Evolutionary conservation across 2,113 vertebrate species (phyloP).

Genomic region (Sitta europaea): DNA sequence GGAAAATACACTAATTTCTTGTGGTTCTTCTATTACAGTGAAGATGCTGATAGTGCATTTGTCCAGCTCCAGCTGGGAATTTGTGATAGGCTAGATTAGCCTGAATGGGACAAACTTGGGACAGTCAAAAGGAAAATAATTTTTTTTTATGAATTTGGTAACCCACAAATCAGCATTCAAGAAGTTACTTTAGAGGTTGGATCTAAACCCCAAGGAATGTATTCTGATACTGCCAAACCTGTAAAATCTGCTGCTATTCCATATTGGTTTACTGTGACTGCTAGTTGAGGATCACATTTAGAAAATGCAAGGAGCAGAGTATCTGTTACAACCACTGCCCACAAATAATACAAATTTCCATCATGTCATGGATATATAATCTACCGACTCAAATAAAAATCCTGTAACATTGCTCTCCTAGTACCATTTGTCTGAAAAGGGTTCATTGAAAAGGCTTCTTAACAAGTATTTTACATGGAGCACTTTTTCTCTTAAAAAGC

Average conservation of each 20-base stretch:
- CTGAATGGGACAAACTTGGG: background rate
- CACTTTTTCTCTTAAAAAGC: background rate
- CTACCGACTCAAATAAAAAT: background rate
- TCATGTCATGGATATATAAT: conserved; percentile 3
- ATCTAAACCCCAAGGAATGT: conserved; percentile 12
- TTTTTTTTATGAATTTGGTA: background rate
- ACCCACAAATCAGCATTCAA: conserved; percentile 17
- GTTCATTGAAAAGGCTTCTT: background rate
- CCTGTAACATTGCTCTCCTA: background rate
- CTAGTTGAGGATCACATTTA: background rate
- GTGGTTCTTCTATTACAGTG: background rate
- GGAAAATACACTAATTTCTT: background rate
- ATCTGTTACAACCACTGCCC: conserved; percentile 16
- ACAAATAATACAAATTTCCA: conserved; percentile 27
- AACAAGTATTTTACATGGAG: background rate
- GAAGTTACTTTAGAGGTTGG: background rate
- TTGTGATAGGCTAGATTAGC: background rate
- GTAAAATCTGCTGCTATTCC: conserved; percentile 8
- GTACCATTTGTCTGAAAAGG: background rate
- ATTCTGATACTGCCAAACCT: conserved; percentile 27
- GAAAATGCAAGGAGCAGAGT: conserved; percentile 5
- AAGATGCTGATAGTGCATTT: background rate
- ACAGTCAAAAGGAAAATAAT: background rate
- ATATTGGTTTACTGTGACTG: conserved; percentile 1
- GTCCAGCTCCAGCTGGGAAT: background rate